phyloP scores from a whole-genome alignment of 2,797 vertebrate species.

The Cottoperca gobio region DNA sequence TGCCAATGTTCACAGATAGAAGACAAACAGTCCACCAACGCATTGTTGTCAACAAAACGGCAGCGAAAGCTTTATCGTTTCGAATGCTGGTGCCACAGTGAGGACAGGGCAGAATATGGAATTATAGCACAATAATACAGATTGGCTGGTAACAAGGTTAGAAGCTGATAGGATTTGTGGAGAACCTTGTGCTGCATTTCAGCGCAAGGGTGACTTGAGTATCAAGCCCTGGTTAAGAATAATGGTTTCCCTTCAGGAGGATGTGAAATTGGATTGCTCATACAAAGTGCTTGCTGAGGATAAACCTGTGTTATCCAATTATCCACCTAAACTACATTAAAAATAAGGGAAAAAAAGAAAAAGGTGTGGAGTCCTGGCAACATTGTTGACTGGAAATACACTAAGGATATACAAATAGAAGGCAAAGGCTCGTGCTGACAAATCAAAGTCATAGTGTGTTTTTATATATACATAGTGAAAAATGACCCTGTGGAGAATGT shows the following conservation, averaged over 20 bases:
- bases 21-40: slow-evolving; percentile 73
- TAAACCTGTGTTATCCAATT: slow-evolving; percentile 91
- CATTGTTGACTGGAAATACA: slow-evolving; percentile 75
- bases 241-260: slow-evolving; percentile 88
- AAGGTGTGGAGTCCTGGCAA: slow-evolving; percentile 81
- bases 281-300: slow-evolving; percentile 89
- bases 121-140: slow-evolving; percentile 89
- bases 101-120: slow-evolving; percentile 84
- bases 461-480: slow-evolving; percentile 31
- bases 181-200: slow-evolving; percentile 84
- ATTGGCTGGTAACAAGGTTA: slow-evolving; percentile 89
- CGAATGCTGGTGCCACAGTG: slow-evolving; percentile 80
- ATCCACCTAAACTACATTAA: slow-evolving; percentile 87
- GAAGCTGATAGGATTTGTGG: slow-evolving; percentile 86
- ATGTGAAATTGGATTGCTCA: slow-evolving; percentile 91
- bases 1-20: slow-evolving; percentile 73
- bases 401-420: slow-evolving; percentile 51
- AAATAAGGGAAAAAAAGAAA: slow-evolving; percentile 38
- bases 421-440: slow-evolving; percentile 3
- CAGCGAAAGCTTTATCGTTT: slow-evolving; percentile 75
- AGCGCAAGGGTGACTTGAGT: slow-evolving; percentile 85
- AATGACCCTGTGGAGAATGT: slow-evolving; percentile 16
- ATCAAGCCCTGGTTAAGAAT: slow-evolving; percentile 87
- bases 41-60: slow-evolving; percentile 77
- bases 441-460: slow-evolving; percentile 39